Evolutionary conservation across 1,140 invertebrate genomes (phyloP).

Genomic region (Ctenoplectra terminalis): DNA sequence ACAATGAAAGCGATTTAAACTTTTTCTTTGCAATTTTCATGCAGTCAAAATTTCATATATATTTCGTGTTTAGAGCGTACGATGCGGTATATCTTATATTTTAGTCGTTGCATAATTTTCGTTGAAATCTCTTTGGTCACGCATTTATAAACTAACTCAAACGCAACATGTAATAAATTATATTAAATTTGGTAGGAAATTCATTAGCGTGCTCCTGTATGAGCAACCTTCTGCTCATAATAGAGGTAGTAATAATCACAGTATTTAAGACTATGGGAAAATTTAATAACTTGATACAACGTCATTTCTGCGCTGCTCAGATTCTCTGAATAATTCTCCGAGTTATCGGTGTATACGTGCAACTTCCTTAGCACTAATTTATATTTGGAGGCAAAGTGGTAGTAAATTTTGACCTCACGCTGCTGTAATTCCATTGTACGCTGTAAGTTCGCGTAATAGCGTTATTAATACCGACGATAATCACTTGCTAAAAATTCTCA

Average conservation of each 20-base stretch:
- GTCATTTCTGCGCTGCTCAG: not conserved
- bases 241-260: not conserved
- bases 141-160: not conserved
- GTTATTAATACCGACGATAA: conserved; percentile 18
- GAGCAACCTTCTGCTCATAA: not conserved
- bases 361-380: conserved; percentile 35
- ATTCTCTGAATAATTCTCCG: conserved; percentile 26
- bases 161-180: not conserved
- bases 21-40: not conserved
- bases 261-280: not conserved
- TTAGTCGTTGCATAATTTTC: not conserved
- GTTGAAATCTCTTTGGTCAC: not conserved
- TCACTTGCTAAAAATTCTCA: conserved; percentile 8
- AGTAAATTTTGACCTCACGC: conserved; percentile 16
- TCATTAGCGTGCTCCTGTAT: not conserved
- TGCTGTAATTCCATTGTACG: conserved; percentile 35
- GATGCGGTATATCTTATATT: not conserved
- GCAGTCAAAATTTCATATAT: not conserved
- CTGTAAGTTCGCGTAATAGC: not conserved
- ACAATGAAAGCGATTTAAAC: no score
- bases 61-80: not conserved
- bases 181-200: not conserved
- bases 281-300: conserved; percentile 17
- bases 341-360: not conserved
- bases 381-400: conserved; percentile 25